These are phyloP conservation scores for Tricholaema leucomelas DNA, from an alignment of 2,113 vertebrate genomes.

Conservation along the genomic window DNA sequence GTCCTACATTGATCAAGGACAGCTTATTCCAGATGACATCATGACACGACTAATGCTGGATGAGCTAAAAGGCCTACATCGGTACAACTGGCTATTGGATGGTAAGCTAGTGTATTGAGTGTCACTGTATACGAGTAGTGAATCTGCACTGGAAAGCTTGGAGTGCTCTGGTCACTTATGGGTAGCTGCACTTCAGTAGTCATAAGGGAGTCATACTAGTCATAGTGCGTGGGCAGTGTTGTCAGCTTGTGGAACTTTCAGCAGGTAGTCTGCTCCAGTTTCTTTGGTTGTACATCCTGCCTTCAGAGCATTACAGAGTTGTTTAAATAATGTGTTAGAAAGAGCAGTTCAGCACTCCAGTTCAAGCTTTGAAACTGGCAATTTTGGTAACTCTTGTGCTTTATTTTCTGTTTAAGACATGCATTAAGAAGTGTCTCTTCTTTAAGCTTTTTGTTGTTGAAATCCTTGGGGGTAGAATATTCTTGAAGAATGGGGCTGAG, in stretches of 20 bases:
- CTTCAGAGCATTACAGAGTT: background rate
- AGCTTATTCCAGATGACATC: slow-evolving; percentile 91
- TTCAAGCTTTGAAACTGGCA: background rate
- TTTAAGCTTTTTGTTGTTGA: background rate
- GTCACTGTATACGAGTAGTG: background rate
- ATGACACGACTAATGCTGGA: slow-evolving; percentile 89
- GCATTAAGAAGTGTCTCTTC: background rate
- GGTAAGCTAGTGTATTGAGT: slow-evolving; percentile 73
- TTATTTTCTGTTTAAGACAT: background rate
- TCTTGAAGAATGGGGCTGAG: background rate
- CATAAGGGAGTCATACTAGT: background rate
- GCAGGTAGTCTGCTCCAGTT: background rate
- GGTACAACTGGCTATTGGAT: slow-evolving; percentile 87
- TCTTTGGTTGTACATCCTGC: background rate
- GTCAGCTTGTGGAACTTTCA: background rate
- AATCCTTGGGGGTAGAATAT: background rate
- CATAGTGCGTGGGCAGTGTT: background rate
- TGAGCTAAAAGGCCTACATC: slow-evolving; percentile 81
- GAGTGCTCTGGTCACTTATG: background rate
- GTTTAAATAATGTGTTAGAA: background rate
- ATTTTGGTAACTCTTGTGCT: background rate
- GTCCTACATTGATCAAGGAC: slow-evolving; percentile 92
- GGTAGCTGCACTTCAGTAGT: background rate
- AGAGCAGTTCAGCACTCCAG: background rate
- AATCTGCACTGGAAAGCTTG: background rate